Percentiles rank a stretch among this genome's conserved stretches.
Evolutionary conservation across 2,888 invertebrate species (phyloP).

Genomic region (Steinernema hermaphroditum): DNA sequence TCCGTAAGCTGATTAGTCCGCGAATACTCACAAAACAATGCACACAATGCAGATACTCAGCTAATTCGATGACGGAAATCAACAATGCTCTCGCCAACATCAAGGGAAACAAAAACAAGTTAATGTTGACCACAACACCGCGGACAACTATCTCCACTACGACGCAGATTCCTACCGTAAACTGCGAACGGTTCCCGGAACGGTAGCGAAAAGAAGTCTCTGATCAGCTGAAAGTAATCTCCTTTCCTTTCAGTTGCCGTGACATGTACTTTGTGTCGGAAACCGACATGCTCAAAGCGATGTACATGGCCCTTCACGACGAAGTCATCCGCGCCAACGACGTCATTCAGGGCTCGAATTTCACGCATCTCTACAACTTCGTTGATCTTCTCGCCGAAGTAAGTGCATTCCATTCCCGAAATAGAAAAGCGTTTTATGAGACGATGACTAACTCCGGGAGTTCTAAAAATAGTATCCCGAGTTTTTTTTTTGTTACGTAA

Average conservation of each 20-base stretch:
- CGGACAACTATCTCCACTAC: slow-evolving; percentile 42
- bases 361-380: slow-evolving; percentile 61
- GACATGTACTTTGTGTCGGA: slow-evolving; percentile 65
- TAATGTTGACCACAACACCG: slow-evolving; percentile 40
- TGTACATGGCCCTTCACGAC: slow-evolving; percentile 61
- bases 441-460: too few relatives aligned
- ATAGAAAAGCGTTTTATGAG: too few relatives aligned
- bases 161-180: slow-evolving; percentile 51
- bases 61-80: slow-evolving; percentile 1
- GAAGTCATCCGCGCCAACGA: slow-evolving; percentile 53
- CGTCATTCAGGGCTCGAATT: slow-evolving; percentile 56
- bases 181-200: slow-evolving; percentile 59
- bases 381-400: slow-evolving; percentile 61
- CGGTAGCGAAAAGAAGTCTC: slow-evolving; percentile 38
- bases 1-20: slow-evolving; percentile 41
- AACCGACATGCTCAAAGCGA: slow-evolving; percentile 65
- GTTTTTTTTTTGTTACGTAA: too few relatives aligned
- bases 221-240: background rate
- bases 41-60: slow-evolving; percentile 15
- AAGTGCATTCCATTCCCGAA: too few relatives aligned
- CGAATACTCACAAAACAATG: background rate
- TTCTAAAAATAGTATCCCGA: too few relatives aligned
- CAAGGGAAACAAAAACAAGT: background rate
- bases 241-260: slow-evolving; percentile 53
- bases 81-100: background rate